phyloP scores from a whole-genome alignment of 2,797 vertebrate species.

The Pangasius mekongensis region DNA sequence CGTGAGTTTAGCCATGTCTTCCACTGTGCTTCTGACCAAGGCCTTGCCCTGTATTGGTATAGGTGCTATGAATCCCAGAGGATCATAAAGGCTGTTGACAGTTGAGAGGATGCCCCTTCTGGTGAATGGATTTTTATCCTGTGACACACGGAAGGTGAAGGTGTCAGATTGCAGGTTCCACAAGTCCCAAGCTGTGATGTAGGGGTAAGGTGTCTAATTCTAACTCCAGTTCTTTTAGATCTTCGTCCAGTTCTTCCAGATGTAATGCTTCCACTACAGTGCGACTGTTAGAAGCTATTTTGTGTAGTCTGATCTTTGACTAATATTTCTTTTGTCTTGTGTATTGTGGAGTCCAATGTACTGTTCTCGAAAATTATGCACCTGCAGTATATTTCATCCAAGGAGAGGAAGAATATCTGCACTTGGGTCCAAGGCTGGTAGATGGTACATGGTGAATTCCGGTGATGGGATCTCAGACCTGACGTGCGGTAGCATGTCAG shows the following conservation, averaged over 20 bases:
- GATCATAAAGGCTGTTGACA: too few species aligned
- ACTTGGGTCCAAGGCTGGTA: not conserved
- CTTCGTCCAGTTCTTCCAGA: too few species aligned
- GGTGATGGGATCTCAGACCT: constrained; percentile 44
- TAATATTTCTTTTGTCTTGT: not conserved
- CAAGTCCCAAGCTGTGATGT: too few species aligned
- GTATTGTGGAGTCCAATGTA: constrained; percentile 4
- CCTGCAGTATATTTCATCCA: not conserved
- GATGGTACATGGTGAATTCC: not conserved
- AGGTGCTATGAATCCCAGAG: too few species aligned
- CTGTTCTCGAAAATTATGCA: not conserved
- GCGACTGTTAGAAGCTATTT: too few species aligned
- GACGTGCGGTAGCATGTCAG: constrained; percentile 31
- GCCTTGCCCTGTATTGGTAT: not conserved
- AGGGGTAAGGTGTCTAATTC: too few species aligned
- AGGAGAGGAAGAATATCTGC: not conserved
- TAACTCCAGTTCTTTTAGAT: too few species aligned
- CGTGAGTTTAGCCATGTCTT: not conserved
- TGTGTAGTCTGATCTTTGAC: too few species aligned
- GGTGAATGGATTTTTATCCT: not conserved
- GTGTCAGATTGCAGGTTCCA: too few species aligned
- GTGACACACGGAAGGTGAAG: too few species aligned
- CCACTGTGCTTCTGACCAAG: not conserved
- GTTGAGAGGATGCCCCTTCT: too few species aligned
- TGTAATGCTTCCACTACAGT: too few species aligned